A percentile compares a stretch with the other conserved stretches of the same genome.
These are phyloP conservation scores for Halcyon badia DNA, from an alignment of 2,797 vertebrate species.

Conservation along the genomic window DNA sequence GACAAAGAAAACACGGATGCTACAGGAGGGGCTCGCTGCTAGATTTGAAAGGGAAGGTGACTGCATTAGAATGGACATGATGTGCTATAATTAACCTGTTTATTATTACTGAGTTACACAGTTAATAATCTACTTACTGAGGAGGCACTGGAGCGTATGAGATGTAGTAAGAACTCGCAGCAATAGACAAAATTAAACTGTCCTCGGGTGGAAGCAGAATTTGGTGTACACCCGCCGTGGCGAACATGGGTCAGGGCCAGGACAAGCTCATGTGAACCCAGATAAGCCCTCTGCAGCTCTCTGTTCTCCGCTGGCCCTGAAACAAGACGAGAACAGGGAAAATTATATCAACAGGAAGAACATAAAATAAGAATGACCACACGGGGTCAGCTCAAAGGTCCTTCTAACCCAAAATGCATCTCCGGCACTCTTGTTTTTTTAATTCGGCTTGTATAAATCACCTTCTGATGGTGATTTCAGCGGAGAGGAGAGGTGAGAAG, in stretches of 20 bases:
- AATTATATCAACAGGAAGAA: background rate
- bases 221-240: accelerated
- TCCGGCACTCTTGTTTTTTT: background rate
- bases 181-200: background rate
- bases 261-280: background rate
- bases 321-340: background rate
- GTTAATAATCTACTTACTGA: constrained; percentile 4
- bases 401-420: background rate
- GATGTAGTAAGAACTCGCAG: background rate
- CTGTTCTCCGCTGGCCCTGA: background rate
- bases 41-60: background rate
- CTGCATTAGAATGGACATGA: background rate
- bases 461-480: background rate
- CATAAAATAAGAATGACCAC: constrained; percentile 29
- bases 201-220: background rate
- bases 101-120: constrained; percentile 1
- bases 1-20: constrained; percentile 24
- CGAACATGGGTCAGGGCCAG: background rate
- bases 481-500: background rate
- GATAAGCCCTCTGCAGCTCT: background rate
- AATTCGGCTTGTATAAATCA: background rate
- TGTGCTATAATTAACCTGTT: constrained; percentile 45
- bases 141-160: background rate
- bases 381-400: constrained; percentile 19
- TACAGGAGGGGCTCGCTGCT: background rate